These are phyloP conservation scores for Orchestia grillus DNA, from an alignment of 1,140 invertebrate species.

Conservation along the genomic window DNA sequence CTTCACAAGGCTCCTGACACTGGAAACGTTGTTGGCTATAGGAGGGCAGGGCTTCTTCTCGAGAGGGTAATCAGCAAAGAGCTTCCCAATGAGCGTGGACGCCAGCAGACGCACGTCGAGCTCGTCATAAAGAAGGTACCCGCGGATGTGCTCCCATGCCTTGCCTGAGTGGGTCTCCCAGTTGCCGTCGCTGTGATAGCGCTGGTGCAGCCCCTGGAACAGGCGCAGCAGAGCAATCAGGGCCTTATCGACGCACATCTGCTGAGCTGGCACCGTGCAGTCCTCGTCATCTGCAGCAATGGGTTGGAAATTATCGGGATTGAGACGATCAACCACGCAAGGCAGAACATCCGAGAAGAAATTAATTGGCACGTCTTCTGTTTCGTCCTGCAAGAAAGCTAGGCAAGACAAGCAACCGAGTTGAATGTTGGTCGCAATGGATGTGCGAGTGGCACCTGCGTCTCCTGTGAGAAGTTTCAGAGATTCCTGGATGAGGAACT, in stretches of 20 bases:
- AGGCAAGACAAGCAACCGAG: background rate
- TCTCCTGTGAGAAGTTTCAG: conserved; percentile 59
- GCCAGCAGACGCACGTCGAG: conserved; percentile 62
- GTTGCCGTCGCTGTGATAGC: conserved; percentile 53
- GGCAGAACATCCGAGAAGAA: conserved; percentile 30
- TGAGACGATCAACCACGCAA: background rate
- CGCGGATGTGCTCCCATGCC: conserved; percentile 61
- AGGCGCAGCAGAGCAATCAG: conserved; percentile 60
- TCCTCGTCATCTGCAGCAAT: conserved; percentile 53
- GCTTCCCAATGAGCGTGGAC: conserved; percentile 58
- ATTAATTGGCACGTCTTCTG: background rate
- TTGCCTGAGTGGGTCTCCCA: conserved; percentile 58
- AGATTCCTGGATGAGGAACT: conserved; percentile 59
- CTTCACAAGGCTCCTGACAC: conserved; percentile 57
- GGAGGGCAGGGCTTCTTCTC: conserved; percentile 57
- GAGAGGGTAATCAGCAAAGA: conserved; percentile 63
- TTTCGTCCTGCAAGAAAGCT: background rate
- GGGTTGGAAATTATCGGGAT: background rate
- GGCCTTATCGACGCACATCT: conserved; percentile 60
- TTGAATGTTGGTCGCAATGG: conserved; percentile 23
- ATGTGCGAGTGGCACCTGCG: conserved; percentile 2
- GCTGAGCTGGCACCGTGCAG: conserved; percentile 41
- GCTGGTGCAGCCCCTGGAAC: conserved; percentile 56
- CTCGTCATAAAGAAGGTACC: conserved; percentile 61
- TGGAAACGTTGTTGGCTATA: conserved; percentile 46